A percentile compares a stretch with the other conserved stretches of the same genome.
These are phyloP conservation scores for Bombus affinis DNA, from an alignment of 1,140 invertebrate genomes.

Conservation along the genomic window DNA sequence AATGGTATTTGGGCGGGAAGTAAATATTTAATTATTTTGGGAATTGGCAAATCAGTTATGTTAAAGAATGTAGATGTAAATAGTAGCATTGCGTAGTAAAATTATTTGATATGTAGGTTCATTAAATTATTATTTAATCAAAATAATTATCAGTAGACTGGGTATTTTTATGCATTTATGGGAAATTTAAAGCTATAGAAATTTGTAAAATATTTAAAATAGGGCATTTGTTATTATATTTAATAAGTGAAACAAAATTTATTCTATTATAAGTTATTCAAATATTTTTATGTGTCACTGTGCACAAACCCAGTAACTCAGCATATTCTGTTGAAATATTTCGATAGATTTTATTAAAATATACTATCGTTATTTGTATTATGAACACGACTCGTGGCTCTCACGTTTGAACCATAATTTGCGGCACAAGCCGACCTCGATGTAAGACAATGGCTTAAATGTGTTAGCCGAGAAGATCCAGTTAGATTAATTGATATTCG, in stretches of 20 bases:
- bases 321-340: background rate
- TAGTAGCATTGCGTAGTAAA: too few species aligned
- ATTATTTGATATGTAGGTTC: too few species aligned
- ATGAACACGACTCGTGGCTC: background rate
- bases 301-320: background rate
- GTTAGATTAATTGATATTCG: slow-evolving; percentile 13
- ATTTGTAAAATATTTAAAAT: background rate
- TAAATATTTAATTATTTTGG: background rate
- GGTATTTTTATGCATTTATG: background rate
- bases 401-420: slow-evolving; percentile 20
- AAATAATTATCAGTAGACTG: too few species aligned
- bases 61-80: background rate
- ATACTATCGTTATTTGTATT: background rate
- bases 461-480: background rate
- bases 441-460: slow-evolving; percentile 10
- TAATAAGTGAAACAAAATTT: background rate
- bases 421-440: background rate
- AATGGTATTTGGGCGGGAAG: background rate
- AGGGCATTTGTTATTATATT: background rate
- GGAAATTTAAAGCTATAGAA: too few species aligned
- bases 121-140: too few species aligned
- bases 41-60: background rate
- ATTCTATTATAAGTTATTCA: background rate
- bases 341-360: background rate
- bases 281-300: background rate